Evolutionary conservation across 1,140 invertebrate genomes (phyloP).

Genomic region (Trichogramma pretiosum): DNA sequence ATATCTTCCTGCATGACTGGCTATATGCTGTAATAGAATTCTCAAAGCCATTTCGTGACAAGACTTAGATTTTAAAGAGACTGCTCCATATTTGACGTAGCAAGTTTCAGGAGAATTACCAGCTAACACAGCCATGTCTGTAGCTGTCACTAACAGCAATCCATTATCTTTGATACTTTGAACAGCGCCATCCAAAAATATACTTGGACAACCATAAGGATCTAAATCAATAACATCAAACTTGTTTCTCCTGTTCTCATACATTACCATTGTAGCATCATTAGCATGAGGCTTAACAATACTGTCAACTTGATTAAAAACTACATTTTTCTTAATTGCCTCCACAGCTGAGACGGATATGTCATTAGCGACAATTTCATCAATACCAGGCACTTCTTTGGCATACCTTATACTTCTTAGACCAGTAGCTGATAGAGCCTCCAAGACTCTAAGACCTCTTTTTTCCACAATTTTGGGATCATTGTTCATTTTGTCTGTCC

Average conservation of each 20-base stretch:
- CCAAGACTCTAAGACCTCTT: conserved; percentile 65
- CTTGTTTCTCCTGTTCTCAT: conserved; percentile 59
- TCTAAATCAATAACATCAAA: conserved; percentile 94
- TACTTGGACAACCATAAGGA: conserved; percentile 92
- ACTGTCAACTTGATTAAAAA: conserved; percentile 67
- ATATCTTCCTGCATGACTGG: conserved; percentile 85
- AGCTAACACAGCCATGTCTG: conserved; percentile 94
- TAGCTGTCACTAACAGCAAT: conserved; percentile 88
- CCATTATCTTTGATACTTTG: conserved; percentile 71
- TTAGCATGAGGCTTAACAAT: conserved; percentile 63
- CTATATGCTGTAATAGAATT: conserved; percentile 84
- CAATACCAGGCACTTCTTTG: conserved; percentile 78
- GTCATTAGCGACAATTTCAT: conserved; percentile 88
- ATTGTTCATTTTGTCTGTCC: conserved; percentile 21
- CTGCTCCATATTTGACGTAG: conserved; percentile 86
- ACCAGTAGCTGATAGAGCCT: conserved; percentile 92
- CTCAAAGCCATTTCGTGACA: conserved; percentile 96
- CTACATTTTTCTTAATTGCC: conserved; percentile 75
- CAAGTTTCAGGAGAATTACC: conserved; percentile 93
- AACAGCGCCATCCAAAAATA: conserved; percentile 88
- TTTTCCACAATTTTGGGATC: conserved; percentile 21
- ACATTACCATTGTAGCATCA: conserved; percentile 83
- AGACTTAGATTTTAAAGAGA: conserved; percentile 75
- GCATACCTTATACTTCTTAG: conserved; percentile 93
- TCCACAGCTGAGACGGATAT: conserved; percentile 79